Percentiles rank a stretch among this genome's conserved stretches.
Evolutionary conservation across 2,888 invertebrate genomes (phyloP).

Genomic region (Bruchidius siliquastri): DNA sequence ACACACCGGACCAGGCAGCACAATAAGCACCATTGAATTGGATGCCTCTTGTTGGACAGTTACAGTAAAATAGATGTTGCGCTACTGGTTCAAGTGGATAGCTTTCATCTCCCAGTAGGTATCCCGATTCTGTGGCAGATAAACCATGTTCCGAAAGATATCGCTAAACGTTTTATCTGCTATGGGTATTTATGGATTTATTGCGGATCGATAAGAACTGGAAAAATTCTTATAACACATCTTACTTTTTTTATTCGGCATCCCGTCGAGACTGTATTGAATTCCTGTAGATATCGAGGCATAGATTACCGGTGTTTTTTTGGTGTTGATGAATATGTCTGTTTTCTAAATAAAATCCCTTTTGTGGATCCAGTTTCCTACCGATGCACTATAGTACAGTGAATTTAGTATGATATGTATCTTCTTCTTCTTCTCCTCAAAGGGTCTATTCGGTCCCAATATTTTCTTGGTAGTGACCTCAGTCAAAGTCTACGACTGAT

Average conservation of each 20-base stretch:
- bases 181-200: neutral
- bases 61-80: too few species aligned
- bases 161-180: slow-evolving; percentile 14
- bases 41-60: too few species aligned
- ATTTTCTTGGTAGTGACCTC: too few species aligned
- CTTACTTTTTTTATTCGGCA: neutral
- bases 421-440: too few species aligned
- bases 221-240: neutral
- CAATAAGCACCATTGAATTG: too few species aligned
- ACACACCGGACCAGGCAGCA: too few species aligned
- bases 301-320: neutral
- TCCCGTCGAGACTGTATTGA: neutral
- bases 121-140: slow-evolving; percentile 11
- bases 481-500: too few species aligned
- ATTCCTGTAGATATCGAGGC: neutral
- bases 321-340: neutral
- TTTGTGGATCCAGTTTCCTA: neutral
- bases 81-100: slow-evolving; percentile 9
- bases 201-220: neutral
- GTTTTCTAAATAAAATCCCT: neutral
- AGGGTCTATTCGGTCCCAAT: too few species aligned
- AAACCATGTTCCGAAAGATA: slow-evolving; percentile 15
- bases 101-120: slow-evolving; percentile 10
- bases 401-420: neutral
- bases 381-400: neutral